These are phyloP conservation scores for Polydrusus pterygomalis DNA, from an alignment of 2,888 invertebrate genomes.

Conservation along the genomic window DNA sequence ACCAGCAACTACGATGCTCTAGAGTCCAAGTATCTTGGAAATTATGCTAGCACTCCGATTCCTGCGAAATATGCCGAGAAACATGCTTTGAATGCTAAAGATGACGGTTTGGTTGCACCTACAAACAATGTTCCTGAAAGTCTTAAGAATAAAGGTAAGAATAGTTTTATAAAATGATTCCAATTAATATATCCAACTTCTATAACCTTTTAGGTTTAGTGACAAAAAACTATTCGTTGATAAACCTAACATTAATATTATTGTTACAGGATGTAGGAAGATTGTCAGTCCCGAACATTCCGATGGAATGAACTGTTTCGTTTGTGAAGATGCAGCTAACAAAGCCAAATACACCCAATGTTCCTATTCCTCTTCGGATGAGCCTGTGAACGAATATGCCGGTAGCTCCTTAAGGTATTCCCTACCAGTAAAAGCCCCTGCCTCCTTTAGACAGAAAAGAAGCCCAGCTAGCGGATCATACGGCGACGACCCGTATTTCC, in stretches of 20 bases:
- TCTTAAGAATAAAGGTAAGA: slow-evolving; percentile 45
- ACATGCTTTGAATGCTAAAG: slow-evolving; percentile 53
- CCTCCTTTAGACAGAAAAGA: slow-evolving; percentile 71
- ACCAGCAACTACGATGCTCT: slow-evolving; percentile 55
- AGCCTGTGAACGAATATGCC: slow-evolving; percentile 69
- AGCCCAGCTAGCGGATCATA: slow-evolving; percentile 58
- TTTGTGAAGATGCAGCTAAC: slow-evolving; percentile 75
- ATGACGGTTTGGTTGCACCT: slow-evolving; percentile 58
- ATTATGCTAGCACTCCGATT: slow-evolving; percentile 65
- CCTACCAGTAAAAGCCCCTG: slow-evolving; percentile 60
- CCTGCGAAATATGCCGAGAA: slow-evolving; percentile 68
- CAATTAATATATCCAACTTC: too few species aligned
- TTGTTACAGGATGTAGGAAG: slow-evolving; percentile 75
- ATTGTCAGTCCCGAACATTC: slow-evolving; percentile 74
- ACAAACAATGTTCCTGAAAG: slow-evolving; percentile 60
- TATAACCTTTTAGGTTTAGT: too few species aligned
- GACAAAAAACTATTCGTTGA: too few species aligned
- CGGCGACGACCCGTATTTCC: slow-evolving; percentile 74
- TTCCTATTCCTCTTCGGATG: slow-evolving; percentile 74
- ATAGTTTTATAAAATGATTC: too few species aligned
- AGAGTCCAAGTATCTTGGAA: slow-evolving; percentile 61
- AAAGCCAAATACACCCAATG: slow-evolving; percentile 77
- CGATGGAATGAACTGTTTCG: slow-evolving; percentile 73
- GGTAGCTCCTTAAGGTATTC: slow-evolving; percentile 68
- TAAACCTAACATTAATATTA: too few species aligned